These are phyloP conservation scores for Pachyseris speciosa DNA, from an alignment of 64 coral and sea anemone genomes.

Conservation along the genomic window DNA sequence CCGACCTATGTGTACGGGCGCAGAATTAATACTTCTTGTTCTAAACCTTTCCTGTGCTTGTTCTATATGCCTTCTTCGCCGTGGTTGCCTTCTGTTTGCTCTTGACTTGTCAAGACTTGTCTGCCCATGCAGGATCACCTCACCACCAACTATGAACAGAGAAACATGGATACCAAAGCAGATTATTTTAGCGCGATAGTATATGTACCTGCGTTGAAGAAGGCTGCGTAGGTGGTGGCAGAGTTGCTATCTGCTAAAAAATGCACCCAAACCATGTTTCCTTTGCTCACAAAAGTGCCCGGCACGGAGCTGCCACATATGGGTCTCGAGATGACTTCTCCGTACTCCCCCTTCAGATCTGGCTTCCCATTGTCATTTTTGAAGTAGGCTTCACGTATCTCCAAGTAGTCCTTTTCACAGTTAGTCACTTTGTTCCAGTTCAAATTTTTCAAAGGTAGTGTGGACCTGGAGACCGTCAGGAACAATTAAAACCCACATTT, in stretches of 20 bases:
- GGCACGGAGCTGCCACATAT: neutral
- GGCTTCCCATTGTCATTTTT: too few species aligned
- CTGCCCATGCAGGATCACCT: too few species aligned
- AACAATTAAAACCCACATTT: neutral
- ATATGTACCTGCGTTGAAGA: neutral
- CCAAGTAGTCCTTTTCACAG: conserved; percentile 21
- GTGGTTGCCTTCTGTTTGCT: too few species aligned
- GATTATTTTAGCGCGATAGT: too few species aligned
- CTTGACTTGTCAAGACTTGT: too few species aligned
- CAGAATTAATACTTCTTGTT: too few species aligned
- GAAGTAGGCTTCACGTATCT: neutral
- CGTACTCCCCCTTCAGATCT: neutral
- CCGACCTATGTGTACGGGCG: too few species aligned
- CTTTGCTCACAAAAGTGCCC: neutral
- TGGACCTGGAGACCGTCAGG: conserved; percentile 15
- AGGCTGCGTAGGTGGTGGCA: neutral
- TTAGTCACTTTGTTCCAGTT: conserved; percentile 2
- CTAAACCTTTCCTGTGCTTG: too few species aligned
- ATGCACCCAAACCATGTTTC: conserved; percentile 13
- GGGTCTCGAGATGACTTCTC: neutral
- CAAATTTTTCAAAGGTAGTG: neutral
- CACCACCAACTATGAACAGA: too few species aligned
- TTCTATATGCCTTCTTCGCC: too few species aligned
- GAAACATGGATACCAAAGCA: too few species aligned
- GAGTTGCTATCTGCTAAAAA: neutral